These are phyloP conservation scores for Campoplex nolae DNA, from an alignment of 2,888 invertebrate genomes.

Conservation along the genomic window DNA sequence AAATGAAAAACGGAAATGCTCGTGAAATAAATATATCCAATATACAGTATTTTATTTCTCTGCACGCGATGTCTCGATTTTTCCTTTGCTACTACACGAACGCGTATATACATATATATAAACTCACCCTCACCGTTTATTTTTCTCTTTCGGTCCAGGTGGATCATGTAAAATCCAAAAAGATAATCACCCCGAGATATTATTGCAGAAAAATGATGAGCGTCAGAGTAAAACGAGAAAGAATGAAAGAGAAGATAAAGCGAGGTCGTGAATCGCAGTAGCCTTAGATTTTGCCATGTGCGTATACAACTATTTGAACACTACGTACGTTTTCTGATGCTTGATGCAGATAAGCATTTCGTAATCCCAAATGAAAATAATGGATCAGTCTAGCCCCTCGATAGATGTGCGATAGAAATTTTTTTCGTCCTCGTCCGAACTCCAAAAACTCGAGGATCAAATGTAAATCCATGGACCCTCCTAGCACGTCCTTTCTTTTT, in stretches of 20 bases:
- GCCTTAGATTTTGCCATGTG: conserved; percentile 29
- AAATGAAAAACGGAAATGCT: conserved; percentile 37
- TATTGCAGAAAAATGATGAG: conserved; percentile 39
- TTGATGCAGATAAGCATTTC: conserved; percentile 47
- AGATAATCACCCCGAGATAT: conserved; percentile 63
- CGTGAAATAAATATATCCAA: conserved; percentile 64
- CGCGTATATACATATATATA: background rate
- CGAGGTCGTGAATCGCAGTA: conserved; percentile 53
- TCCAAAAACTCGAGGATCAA: conserved; percentile 55
- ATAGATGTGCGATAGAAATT: conserved; percentile 45
- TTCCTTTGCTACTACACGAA: background rate
- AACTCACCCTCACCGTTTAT: conserved; percentile 14
- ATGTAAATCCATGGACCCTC: conserved; percentile 42
- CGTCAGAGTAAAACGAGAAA: background rate
- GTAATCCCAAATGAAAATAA: conserved; percentile 68
- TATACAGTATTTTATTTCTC: conserved; percentile 35
- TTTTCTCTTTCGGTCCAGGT: conserved; percentile 30
- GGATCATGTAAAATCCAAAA: conserved; percentile 46
- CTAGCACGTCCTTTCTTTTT: conserved; percentile 1
- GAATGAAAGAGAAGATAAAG: conserved; percentile 35
- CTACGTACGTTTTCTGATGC: conserved; percentile 26
- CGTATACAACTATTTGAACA: conserved; percentile 9
- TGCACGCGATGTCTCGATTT: conserved; percentile 58
- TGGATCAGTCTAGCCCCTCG: conserved; percentile 60
- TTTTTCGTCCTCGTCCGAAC: conserved; percentile 26